Evolutionary conservation across 2,888 invertebrate species (phyloP).

Genomic region (Herminia tarsipennalis): DNA sequence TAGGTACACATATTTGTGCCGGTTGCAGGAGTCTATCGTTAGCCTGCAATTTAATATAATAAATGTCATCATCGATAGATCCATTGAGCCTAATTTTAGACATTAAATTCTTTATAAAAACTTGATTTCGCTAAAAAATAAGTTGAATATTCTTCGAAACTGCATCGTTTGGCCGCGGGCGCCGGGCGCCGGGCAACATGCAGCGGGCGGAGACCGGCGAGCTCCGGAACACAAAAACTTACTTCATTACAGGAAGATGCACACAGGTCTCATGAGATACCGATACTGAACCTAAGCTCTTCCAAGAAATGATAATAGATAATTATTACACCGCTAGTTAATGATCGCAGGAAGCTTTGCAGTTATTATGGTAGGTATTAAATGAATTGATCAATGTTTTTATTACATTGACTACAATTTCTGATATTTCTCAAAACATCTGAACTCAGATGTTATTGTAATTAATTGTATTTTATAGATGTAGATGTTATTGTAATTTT

Average conservation of each 20-base stretch:
- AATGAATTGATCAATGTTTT: no score
- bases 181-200: no score
- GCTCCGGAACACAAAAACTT: not conserved
- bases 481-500: no score
- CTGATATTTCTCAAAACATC: no score
- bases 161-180: conserved; percentile 6
- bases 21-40: no score
- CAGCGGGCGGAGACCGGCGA: no score
- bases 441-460: no score
- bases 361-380: no score
- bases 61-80: not conserved
- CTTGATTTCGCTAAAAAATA: conserved; percentile 9
- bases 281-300: not conserved
- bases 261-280: not conserved
- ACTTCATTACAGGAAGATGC: conserved; percentile 3
- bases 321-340: not conserved
- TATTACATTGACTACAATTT: no score
- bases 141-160: conserved; percentile 16
- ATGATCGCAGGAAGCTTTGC: no score
- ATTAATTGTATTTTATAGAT: no score
- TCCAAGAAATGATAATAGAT: not conserved
- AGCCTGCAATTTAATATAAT: not conserved
- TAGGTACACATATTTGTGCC: no score
- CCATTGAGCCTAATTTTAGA: not conserved
- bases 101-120: conserved; percentile 6